These are phyloP conservation scores for Lepidocyrtinus sp. DNA, from an alignment of 2,888 invertebrate genomes.

Conservation along the genomic window DNA sequence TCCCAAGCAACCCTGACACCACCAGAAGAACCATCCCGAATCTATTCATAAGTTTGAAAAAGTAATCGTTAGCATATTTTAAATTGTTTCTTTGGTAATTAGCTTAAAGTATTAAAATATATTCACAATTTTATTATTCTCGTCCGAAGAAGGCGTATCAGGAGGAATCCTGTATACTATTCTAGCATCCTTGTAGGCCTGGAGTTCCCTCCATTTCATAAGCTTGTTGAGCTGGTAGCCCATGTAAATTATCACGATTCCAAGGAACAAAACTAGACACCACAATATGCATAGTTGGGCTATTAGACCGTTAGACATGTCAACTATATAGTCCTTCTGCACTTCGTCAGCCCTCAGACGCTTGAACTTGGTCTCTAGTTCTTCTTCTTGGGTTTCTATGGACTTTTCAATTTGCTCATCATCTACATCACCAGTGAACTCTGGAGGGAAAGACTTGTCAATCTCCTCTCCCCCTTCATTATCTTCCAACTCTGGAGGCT, in stretches of 20 bases:
- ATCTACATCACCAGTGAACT: constrained; percentile 14
- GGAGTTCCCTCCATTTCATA: constrained; percentile 56
- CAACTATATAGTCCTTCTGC: not conserved
- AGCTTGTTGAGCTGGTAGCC: constrained; percentile 54
- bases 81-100: too few species aligned
- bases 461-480: constrained; percentile 1
- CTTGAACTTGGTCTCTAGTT: constrained; percentile 31
- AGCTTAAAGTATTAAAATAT: constrained; percentile 52
- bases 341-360: not conserved
- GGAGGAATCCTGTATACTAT: constrained; percentile 63
- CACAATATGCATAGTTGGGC: constrained; percentile 59
- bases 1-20: constrained; percentile 41
- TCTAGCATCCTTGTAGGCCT: constrained; percentile 63
- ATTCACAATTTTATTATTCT: constrained; percentile 56
- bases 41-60: not conserved
- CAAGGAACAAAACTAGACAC: constrained; percentile 47
- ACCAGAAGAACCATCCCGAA: constrained; percentile 18
- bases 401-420: constrained; percentile 46
- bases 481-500: constrained; percentile 33
- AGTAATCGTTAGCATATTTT: not conserved
- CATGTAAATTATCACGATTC: constrained; percentile 17
- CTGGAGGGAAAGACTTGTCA: constrained; percentile 5
- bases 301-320: constrained; percentile 42
- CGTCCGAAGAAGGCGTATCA: constrained; percentile 52
- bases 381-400: constrained; percentile 38